Evolutionary conservation across 2,888 invertebrate species (phyloP), one percentile per base, ranked within the genome.

Genomic region (Desoria tigrina): DNA sequence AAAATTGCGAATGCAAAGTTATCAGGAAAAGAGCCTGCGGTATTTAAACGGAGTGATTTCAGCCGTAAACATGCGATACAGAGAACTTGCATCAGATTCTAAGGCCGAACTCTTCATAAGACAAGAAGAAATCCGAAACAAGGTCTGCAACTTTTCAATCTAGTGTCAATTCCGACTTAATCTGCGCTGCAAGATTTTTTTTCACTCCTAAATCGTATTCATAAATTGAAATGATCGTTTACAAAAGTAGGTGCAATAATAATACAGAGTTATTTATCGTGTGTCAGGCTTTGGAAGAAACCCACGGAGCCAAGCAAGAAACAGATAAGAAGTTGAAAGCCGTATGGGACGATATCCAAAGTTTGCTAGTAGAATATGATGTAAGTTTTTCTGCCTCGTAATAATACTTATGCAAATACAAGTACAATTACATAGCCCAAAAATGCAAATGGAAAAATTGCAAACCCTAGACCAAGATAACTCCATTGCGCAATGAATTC

Each of bases 111-210:
- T 73, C 18, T 61, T 66, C n/a, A 37, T 71, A 39, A 45, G 72
- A 57, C 71, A 73, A 37, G 74, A 74, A 24, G 74, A 76, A 56
- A 69, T 76, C 18, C 60, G 74, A 14, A 76, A 72, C 45, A 73
- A 74, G 61, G 73, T 45, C 45, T 45, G 6, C 45, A 16, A 45
- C 45, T 45, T 45, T 45, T 45, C 70, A 27, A 23, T n/a, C n/a
- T n/a, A n/a, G n/a, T n/a, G n/a, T n/a, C n/a, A n/a, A n/a, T n/a
- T n/a, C n/a, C n/a, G n/a, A 53, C 4, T 53, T 53, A 49, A 49
- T 16, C n/a, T 27, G 23, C 11, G n/a, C 9, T 50, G 50, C 23
- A 50, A 21, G n/a, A n/a, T n/a, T 39, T 39, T 14, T 14, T 39
- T 39, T 39, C 42, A 39, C 16, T 39, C 16, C 42, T 39, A 16